Conservation (phyloP, 64 coral and sea anemone species). For the Anthopleura sola region DNA sequence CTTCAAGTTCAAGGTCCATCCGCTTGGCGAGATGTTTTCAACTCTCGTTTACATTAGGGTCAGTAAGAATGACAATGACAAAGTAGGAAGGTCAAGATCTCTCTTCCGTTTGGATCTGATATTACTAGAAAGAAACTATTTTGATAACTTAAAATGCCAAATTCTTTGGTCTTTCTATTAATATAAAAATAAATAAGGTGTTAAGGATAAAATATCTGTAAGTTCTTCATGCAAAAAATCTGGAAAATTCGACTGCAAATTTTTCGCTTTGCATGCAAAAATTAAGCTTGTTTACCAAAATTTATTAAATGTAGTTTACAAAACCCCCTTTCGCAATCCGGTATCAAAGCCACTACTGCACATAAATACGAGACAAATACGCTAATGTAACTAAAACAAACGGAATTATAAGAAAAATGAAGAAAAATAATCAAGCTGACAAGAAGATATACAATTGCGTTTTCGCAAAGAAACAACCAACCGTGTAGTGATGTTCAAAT, state of each 20-base stretch:
- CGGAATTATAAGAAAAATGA: neutral
- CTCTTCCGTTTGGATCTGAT: neutral
- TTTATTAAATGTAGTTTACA: neutral
- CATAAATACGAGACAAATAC: neutral
- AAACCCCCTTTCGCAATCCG: neutral
- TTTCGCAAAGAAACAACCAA: no score
- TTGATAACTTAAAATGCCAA: neutral
- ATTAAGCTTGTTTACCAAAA: neutral
- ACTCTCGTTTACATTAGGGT: constrained; percentile 3
- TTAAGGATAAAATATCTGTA: neutral
- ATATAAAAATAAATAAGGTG: no score
- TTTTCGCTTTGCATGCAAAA: neutral
- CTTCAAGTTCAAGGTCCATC: neutral
- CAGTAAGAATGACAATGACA: neutral
- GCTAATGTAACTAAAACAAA: neutral
- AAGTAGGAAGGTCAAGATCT: neutral
- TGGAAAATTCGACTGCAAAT: neutral
- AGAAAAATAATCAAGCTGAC: no score
- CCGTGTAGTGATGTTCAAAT: no score
- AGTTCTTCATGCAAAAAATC: neutral
- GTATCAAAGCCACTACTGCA: neutral
- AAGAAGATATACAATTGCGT: no score
- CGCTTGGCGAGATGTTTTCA: neutral
- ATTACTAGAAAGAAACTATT: neutral
- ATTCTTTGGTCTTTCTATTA: neutral